phyloP scores from a whole-genome alignment of 2,888 invertebrate species.

The Megalurothrips usitatus region DNA sequence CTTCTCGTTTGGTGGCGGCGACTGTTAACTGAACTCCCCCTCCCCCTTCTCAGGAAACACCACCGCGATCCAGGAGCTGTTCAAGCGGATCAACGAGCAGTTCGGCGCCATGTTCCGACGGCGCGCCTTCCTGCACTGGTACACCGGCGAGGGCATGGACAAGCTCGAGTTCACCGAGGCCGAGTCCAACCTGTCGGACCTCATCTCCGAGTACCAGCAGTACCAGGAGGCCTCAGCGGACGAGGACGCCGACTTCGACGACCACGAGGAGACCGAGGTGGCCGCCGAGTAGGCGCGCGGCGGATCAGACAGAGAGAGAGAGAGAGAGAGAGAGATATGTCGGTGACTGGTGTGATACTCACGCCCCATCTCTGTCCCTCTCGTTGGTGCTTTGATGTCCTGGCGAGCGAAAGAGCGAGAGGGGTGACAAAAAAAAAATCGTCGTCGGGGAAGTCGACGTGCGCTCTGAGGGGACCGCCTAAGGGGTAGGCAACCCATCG shows the following conservation, averaged over 20 bases:
- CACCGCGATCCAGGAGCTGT: constrained; percentile 82
- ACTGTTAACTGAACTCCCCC: constrained; percentile 60
- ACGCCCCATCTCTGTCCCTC: too few species aligned
- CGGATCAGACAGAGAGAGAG: not conserved
- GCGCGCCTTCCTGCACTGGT: constrained; percentile 97
- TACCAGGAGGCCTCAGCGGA: constrained; percentile 60
- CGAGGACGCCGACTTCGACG: constrained; percentile 54
- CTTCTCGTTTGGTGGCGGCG: constrained; percentile 47
- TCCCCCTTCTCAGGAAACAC: constrained; percentile 58
- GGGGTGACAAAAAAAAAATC: not conserved
- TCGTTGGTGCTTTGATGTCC: not conserved
- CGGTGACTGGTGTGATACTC: too few species aligned
- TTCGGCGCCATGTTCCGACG: constrained; percentile 86
- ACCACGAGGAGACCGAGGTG: constrained; percentile 51
- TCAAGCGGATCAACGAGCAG: constrained; percentile 77
- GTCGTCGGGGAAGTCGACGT: not conserved
- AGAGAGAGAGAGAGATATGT: too few species aligned
- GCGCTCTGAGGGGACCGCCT: not conserved
- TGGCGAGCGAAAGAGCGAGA: not conserved
- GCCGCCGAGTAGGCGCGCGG: constrained; percentile 45
- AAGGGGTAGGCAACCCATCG: not conserved
- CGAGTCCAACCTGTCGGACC: constrained; percentile 67
- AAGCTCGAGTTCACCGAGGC: constrained; percentile 70
- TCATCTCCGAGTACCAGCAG: constrained; percentile 71
- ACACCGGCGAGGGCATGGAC: constrained; percentile 80